Conservation (phyloP, 2,888 invertebrate genomes). For the Campaea margaritaria region DNA sequence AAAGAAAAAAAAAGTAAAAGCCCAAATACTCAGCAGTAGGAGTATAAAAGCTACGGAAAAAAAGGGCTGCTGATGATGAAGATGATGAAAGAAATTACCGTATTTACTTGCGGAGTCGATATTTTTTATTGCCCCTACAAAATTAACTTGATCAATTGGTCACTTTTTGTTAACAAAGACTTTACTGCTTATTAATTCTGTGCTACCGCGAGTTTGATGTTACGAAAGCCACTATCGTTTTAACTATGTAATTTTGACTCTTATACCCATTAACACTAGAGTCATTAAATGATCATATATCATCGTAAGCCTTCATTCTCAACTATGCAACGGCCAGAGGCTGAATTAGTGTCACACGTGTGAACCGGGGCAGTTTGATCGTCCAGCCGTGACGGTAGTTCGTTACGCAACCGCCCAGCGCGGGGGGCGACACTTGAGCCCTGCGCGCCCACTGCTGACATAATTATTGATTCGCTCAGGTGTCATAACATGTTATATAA, state of each 20-base stretch:
- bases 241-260: no score
- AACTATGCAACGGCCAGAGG: background rate
- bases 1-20: no score
- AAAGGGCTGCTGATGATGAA: no score
- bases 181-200: background rate
- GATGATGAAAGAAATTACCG: no score
- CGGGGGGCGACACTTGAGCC: conserved; percentile 59
- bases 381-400: conserved; percentile 43
- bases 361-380: conserved; percentile 53
- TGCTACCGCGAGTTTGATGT: background rate
- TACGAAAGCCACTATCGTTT: no score
- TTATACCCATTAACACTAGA: background rate
- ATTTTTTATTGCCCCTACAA: no score
- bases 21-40: no score
- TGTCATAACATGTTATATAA: conserved; percentile 58
- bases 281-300: background rate
- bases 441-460: conserved; percentile 53
- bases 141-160: no score
- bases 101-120: no score
- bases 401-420: conserved; percentile 37
- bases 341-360: conserved; percentile 50
- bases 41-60: no score
- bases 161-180: no score
- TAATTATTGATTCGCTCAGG: conserved; percentile 58
- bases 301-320: background rate